phyloP scores from a whole-genome alignment of 2,888 invertebrate species.

The Lumbricus terrestris region DNA sequence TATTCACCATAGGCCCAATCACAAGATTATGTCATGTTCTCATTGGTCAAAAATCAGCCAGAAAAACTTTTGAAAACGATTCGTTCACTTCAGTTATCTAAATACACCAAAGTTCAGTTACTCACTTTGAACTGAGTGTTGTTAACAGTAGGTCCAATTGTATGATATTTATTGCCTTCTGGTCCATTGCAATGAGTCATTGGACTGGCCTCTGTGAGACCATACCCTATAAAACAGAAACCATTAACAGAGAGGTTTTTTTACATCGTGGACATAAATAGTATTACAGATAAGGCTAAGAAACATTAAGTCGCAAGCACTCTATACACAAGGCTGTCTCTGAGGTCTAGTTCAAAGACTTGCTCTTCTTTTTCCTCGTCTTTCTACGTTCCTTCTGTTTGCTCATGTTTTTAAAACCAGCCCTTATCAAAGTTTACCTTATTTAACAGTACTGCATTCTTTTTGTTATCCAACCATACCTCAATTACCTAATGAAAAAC shows the following conservation, averaged over 20 bases:
- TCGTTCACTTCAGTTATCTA: background rate
- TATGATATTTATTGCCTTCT: slow-evolving; percentile 11
- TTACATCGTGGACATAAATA: background rate
- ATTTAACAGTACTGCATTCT: background rate
- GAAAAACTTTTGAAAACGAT: background rate
- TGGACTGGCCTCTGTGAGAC: slow-evolving; percentile 56
- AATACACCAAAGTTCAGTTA: background rate
- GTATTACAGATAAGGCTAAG: too few relatives aligned
- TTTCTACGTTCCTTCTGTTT: too few relatives aligned
- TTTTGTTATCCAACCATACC: background rate
- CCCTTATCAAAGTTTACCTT: background rate
- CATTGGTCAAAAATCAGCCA: background rate
- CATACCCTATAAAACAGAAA: slow-evolving; percentile 47
- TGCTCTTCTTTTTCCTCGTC: background rate
- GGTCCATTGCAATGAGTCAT: slow-evolving; percentile 35
- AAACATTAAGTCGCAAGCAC: background rate
- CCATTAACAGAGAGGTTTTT: background rate
- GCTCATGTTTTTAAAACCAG: background rate
- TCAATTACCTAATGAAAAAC: background rate
- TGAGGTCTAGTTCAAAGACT: too few relatives aligned
- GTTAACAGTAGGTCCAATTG: slow-evolving; percentile 65
- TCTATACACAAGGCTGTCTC: background rate
- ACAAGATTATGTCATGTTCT: background rate
- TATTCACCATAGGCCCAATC: background rate
- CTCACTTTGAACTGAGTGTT: slow-evolving; percentile 67